Base-by-base conservation (phyloP, 2,888 invertebrate species). In the Cyclophora albipunctata region DNA sequence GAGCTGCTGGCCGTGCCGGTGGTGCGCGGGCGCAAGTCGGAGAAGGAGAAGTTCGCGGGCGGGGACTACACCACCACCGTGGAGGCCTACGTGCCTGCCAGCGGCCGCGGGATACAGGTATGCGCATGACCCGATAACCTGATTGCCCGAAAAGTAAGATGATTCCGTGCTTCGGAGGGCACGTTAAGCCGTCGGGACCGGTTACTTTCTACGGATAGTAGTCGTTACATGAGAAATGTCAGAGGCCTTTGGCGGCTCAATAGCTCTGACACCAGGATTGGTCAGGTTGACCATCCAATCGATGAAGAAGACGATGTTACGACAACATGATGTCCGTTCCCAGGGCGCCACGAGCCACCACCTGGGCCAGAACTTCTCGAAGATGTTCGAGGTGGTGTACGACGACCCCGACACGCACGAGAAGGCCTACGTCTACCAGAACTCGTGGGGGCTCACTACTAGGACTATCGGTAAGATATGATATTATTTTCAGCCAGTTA, bases 1-100 rank as follows among this genome's bases (percentile, higher is more conserved):
- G 93, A 98, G 2, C 53, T 73, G 81, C 95, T 64, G 45, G 99
- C 99, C 0, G 93, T 99, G 55, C 99, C 99, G 0, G 99, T 99
- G 1, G 91, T 98, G n/a, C 95, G 93, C 71, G 98, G 98, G 0
- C 92, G 95, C 7, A 99, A 99, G 90, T 98, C 98, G 0, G 98
- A 98, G 84, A 99, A 99, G 81, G 99, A 99, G 82, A 98, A 99
- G 81, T 99, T 99, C 81, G 99, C 99, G 2, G 99, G 99, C 34
- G 98, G 96, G 3, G 96, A 97, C 80, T 99, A 96, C 76, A 99
- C 99, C 4, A 96, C 98, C 4, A 99, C 99, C 0, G 96, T 98
- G 3, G 99, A 99, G 82, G 98, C 96, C 0, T 99, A 95, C 75
- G 92, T 99, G 42, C 93, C 97, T 0, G 96, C 97, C 3, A 98